Percentiles rank a stretch among this genome's conserved stretches.
Conservation (phyloP, 2,113 vertebrate genomes). For the Syngnathoides biaculeatus region DNA sequence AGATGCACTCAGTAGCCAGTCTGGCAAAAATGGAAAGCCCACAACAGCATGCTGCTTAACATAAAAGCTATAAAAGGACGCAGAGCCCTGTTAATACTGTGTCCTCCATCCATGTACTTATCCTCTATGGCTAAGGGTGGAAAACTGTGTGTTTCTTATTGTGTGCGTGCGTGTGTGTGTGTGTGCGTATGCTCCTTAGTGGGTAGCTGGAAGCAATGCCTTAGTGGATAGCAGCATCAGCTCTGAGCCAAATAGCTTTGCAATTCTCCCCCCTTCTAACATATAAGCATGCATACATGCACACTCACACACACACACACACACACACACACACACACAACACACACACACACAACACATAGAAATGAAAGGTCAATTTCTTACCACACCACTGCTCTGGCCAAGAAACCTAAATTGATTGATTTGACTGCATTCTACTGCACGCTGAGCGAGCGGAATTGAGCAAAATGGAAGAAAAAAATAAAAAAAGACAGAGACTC, state of each 20-base stretch:
- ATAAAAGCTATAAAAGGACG: constrained; percentile 60
- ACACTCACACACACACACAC: constrained; percentile 21
- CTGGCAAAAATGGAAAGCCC: constrained; percentile 58
- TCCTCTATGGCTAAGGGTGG: constrained; percentile 41
- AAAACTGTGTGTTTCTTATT: constrained; percentile 17
- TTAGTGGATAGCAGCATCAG: constrained; percentile 43
- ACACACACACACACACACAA: constrained; percentile 20
- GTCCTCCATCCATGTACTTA: constrained; percentile 47
- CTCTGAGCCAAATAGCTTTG: constrained; percentile 56
- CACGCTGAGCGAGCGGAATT: constrained; percentile 33
- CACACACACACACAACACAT: constrained; percentile 19
- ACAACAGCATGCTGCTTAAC: constrained; percentile 56
- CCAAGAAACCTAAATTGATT: constrained; percentile 73
- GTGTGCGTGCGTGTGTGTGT: constrained; percentile 14
- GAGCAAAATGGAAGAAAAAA: constrained; percentile 5
- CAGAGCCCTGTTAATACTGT: constrained; percentile 40
- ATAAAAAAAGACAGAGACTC: constrained; percentile 18
- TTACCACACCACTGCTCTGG: constrained; percentile 70
- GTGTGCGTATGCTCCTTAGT: constrained; percentile 26
- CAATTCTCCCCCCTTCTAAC: constrained; percentile 42
- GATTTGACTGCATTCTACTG: constrained; percentile 68
- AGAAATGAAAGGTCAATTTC: constrained; percentile 71
- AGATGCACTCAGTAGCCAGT: constrained; percentile 65
- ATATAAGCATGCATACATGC: constrained; percentile 22
- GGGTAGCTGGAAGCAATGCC: constrained; percentile 46